Evolutionary conservation across 2,113 vertebrate genomes (phyloP), one percentile per base, ranked within the genome.

Genomic region (Shinisaurus crocodilurus): DNA sequence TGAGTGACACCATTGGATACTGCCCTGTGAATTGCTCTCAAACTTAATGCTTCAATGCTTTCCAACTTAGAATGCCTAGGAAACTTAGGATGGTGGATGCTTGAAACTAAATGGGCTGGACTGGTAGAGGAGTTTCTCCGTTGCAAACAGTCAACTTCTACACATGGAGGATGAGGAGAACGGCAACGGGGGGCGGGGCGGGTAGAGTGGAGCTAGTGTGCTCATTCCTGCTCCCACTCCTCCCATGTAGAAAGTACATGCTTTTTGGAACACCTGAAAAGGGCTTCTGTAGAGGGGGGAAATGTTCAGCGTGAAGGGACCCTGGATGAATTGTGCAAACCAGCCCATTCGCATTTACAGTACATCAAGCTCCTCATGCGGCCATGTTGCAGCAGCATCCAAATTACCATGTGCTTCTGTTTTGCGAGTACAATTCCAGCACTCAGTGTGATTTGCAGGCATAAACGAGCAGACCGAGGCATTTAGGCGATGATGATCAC

Each of bases 401-500:
- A 74, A 54, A 86, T 40, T 83, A 25, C n/a, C 18, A 23, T 13
- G 20, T 57, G 45, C 7, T n/a, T n/a, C n/a, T 69, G 23, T 20
- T 50, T 37, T 50, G 15, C 7, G 5, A 8, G 15, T 72, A n/a
- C n/a, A 48, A n/a, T 54, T 32, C 29, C 45, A 34, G 43, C 10
- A 32, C 16, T 80, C 18, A 18, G 45, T 45, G 7, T 18, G 6
- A 13, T 88, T 80, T 88, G 43, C 3, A 80, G 13, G 27, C n/a
- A 27, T 23, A 90, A 92, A 67, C 83, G 90, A 27, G 48, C 12
- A 16, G 4, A 69, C 20, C 20, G 40, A 92, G 54, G 3, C 29
- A 82, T 6, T 84, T 75, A 65, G 40, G 7, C 72, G 48, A 70
- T 69, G 85, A n/a, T n/a, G n/a, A 88, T 93, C 94, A 96, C 90